Evolutionary conservation across 2,888 invertebrate species (phyloP), one percentile per base, ranked within the genome.

Genomic region (Hypomecis punctinalis): DNA sequence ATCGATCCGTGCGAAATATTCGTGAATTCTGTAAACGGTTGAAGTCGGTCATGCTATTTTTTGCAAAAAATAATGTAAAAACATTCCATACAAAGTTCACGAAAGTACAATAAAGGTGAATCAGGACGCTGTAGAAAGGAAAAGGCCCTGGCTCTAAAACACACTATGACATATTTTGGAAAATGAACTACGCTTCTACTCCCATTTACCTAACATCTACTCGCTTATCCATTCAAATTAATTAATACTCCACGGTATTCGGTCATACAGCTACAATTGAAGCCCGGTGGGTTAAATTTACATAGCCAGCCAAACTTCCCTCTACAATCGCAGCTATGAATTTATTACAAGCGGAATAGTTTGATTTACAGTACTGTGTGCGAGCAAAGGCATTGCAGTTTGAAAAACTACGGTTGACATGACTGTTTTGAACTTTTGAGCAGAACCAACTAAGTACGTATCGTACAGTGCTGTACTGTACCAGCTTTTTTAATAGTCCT

Each of bases 291-390:
- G 57, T 47, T 51, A 56, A 69, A 72, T 72, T 69, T 72, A 61
- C 71, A 66, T 69, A 67, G 67, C 65, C 52, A 61, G 61, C 56
- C 59, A 65, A 61, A 66, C 58, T 65, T 67, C 59, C 39, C 66
- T 46, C 49, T 54, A 69, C 63, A 66, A 67, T 65, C 49, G 58
- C 45, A 55, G 54, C 63, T 48, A 61, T 68, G 68, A 71, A 68
- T 70, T 63, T 70, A 68, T 68, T 67, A 66, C 62, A 55, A 47
- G 43, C 55, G 52, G 63, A 52, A 61, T 63, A 61, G 59, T 55
- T 70, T 63, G 63, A 70, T 66, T 66, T 66, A 64, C 60, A 67
- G 40, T 45, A 23, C 45, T 40, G 46, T n/a, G 49, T 53, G n/a
- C 49, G 47, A 13, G 13, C 13, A 11, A 39, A 47, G 46, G 40